Percentiles rank a stretch among this genome's conserved stretches.
These are phyloP conservation scores for Dioctria rufipes DNA, from an alignment of 2,888 invertebrate genomes.

Conservation along the genomic window DNA sequence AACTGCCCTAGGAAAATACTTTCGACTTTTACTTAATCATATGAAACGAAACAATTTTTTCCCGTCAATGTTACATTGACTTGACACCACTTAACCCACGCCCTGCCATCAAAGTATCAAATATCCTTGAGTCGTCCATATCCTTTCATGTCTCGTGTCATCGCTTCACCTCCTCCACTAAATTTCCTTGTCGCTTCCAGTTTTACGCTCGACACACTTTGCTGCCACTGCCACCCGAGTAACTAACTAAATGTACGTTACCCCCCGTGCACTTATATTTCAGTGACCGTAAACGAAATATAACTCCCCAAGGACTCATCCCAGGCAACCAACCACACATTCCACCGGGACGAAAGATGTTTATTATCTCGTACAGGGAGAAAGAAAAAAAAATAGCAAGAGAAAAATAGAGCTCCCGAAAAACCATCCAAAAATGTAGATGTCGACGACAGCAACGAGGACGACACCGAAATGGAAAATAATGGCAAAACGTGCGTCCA, in stretches of 20 bases:
- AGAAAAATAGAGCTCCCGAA: background rate
- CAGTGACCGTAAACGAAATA: slow-evolving; percentile 31
- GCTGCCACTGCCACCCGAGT: background rate
- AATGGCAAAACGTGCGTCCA: slow-evolving; percentile 33
- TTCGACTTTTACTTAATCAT: no score
- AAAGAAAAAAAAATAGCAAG: background rate
- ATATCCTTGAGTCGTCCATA: background rate
- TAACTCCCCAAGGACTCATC: slow-evolving; percentile 10
- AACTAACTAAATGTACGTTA: background rate
- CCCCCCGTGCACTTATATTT: background rate
- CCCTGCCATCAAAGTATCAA: slow-evolving; percentile 2
- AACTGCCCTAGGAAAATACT: no score
- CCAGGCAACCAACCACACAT: background rate
- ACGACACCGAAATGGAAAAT: slow-evolving; percentile 32
- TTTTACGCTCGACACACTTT: background rate
- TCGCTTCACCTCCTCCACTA: background rate
- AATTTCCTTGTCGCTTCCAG: background rate
- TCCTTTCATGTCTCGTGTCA: background rate
- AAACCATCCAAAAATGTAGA: background rate
- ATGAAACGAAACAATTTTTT: no score
- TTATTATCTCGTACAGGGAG: background rate
- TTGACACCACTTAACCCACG: background rate
- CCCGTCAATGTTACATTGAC: no score
- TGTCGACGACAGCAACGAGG: slow-evolving; percentile 3
- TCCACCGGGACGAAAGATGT: slow-evolving; percentile 1